phyloP scores from a whole-genome alignment of 2,797 vertebrate species.

The Dendrocincla tyrannina region DNA sequence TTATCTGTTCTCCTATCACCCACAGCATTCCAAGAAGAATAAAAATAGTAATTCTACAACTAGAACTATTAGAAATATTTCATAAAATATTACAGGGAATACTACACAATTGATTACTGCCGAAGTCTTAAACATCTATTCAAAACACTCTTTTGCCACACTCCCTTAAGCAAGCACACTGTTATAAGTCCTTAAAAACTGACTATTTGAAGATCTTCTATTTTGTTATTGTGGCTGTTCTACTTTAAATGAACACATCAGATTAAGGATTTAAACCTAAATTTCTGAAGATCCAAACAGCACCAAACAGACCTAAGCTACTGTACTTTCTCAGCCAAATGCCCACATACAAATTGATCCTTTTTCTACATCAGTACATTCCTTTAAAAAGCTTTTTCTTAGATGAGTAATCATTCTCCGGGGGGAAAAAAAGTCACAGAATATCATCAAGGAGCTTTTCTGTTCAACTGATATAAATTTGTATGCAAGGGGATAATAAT shows the following conservation, averaged over 20 bases:
- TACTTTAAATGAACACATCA: background rate
- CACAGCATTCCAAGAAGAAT: background rate
- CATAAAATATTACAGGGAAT: background rate
- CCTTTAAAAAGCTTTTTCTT: background rate
- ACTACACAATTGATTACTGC: background rate
- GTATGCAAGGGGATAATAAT: background rate
- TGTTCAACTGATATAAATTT: background rate
- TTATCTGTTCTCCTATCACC: background rate
- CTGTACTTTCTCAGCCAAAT: background rate
- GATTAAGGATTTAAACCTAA: background rate
- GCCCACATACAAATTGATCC: background rate
- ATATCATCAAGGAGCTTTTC: background rate
- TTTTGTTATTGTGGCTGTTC: background rate
- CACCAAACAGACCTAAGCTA: background rate
- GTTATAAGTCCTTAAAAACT: background rate
- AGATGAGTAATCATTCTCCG: background rate
- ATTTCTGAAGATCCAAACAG: background rate
- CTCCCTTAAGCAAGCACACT: background rate
- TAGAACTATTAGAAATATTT: background rate
- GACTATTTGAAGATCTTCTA: background rate
- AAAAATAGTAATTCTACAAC: background rate
- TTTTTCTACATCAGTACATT: background rate
- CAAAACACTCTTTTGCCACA: background rate
- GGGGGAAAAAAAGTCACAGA: rapidly evolving
- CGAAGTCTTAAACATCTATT: background rate